Base-by-base conservation (phyloP, 2,797 vertebrate genomes). In the Euphonia xanthogaster region DNA sequence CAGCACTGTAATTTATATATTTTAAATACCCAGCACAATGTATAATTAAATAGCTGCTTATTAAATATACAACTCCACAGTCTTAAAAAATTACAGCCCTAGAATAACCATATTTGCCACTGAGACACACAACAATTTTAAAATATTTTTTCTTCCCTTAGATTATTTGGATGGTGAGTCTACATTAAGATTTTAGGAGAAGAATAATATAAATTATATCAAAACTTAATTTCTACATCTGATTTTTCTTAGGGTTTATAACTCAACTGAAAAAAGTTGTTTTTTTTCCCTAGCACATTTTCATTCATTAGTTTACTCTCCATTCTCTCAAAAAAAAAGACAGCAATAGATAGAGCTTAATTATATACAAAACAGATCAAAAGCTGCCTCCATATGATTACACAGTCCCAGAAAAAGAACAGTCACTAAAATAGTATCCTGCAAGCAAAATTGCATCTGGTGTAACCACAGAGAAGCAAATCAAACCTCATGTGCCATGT, bases 211-310 rank as follows among this genome's bases (percentile, higher is more conserved):
- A 95, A 93, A 45, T 72, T 71, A 10, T 57, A 68, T 79, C 65
- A 96, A 61, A 62, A 83, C 35, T 88, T 91, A 63, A 57, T 37
- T 88, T 95, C 51, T 81, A 75, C 39, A 51, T 55, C 18, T 70
- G 33, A 63, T 93, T 96, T 96, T 97, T 92, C 93, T 86, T 70
- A 67, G 72, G 21, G 22, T 93, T 96, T 91, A 78, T 86, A 96
- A 92, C 33, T 50, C 33, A 65, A 75, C 7, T 33, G n/a, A 77
- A 96, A 88, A 91, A 87, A 51, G 27, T 20, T n/a, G 4, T 2
- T 0, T 4, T 39, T 91, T 84, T 47, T 25, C 4, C 40, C 39
- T 55, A 79, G 44, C 19, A 76, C 3, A 54, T 88, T 92, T 90
- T 84, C 77, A 79, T 95, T 95, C 93, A 86, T 77, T 88, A 22